phyloP scores from a whole-genome alignment of 2,113 vertebrate species.

The Anolis carolinensis region DNA sequence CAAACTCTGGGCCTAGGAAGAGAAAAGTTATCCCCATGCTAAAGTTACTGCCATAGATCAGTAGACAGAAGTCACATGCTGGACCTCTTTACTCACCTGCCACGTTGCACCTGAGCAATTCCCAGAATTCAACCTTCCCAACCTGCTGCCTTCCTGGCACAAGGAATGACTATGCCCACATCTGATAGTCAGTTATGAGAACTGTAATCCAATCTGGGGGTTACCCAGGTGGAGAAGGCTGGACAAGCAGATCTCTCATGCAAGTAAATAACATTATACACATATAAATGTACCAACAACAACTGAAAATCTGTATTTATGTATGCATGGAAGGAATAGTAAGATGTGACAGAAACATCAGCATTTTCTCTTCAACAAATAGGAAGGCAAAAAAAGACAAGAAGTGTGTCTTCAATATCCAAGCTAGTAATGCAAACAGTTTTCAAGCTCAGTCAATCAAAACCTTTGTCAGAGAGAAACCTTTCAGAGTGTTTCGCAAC shows the following conservation, averaged over 20 bases:
- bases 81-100: no score
- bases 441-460: not conserved
- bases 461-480: not conserved
- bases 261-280: no score
- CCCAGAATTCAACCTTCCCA: not conserved
- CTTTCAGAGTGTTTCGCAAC: not conserved
- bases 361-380: not conserved
- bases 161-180: no score
- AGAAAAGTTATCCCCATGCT: not conserved
- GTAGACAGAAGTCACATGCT: not conserved
- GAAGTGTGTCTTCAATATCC: not conserved
- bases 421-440: not conserved
- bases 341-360: not conserved
- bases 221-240: no score
- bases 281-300: no score
- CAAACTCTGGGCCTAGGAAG: not conserved
- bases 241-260: not conserved
- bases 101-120: not conserved
- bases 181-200: no score
- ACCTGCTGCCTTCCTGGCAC: no score
- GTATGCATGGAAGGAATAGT: not conserved
- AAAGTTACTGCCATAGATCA: not conserved
- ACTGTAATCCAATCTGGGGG: not conserved
- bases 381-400: not conserved
- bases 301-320: not conserved